Evolutionary conservation across 2,113 vertebrate genomes (phyloP), one percentile per base, ranked within the genome.

Genomic region (Nestor notabilis): DNA sequence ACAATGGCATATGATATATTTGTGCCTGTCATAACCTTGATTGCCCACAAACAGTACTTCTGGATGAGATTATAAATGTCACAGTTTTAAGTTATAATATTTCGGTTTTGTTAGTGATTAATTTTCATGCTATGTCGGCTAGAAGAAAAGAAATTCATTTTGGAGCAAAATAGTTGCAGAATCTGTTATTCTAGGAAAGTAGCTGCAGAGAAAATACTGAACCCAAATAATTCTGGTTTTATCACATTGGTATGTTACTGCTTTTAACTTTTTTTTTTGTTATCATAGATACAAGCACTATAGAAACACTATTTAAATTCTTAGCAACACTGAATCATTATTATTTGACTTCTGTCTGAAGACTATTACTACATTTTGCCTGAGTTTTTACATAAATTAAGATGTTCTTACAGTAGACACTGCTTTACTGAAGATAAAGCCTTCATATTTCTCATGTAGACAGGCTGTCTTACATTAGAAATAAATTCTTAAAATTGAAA

Each of bases 1-100:
- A 96, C 76, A 56, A 29, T 70, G 60, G n/a, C 55, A 37, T 52
- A 52, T 76, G 63, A 97, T 97, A 27, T 94, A 95, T 97, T 95
- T 95, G 23, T 49, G 58, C 39, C 86, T 81, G 79, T 37, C n/a
- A 71, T 93, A 83, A 92, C 95, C 90, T 87, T 95, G 83, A 95
- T 95, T 63, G 69, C 47, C 68, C 74, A 91, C 58, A 89, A 95
- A 89, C 56, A 90, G 46, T 65, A 83, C 44, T 78, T 74, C 61
- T 83, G 56, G n/a, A 60, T 82, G 65, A 91, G 41, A 84, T 58
- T 74, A 76, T 70, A 95, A 97, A 89, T 91, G 35, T 91, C 81
- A 87, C 39, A 58, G 13, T 70, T 95, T 75, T 80, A 89, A 90
- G 61, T 46, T 87, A 43, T 23, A 16, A 74, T 87, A 83, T 83